Conservation (phyloP, 2,797 vertebrate genomes). For the Sphenopsis melanotis region DNA sequence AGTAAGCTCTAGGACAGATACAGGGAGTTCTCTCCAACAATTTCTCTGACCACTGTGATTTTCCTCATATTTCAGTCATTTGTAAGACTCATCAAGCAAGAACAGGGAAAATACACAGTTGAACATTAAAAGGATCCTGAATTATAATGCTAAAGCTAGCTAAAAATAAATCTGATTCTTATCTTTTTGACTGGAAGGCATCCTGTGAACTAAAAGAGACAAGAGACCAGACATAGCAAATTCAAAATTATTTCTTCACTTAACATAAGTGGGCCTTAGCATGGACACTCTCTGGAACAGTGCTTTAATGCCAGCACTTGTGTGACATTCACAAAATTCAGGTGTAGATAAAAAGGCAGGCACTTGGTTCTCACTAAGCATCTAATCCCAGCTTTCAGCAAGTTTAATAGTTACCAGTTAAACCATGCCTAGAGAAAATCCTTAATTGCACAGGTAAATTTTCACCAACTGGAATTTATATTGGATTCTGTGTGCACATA, state of each 20-base stretch:
- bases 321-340: neutral
- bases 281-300: neutral
- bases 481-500: neutral
- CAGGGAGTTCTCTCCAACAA: neutral
- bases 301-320: neutral
- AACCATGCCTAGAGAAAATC: neutral
- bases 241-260: neutral
- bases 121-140: neutral
- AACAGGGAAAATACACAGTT: neutral
- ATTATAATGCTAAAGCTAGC: neutral
- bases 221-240: neutral
- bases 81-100: neutral
- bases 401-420: neutral
- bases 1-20: neutral
- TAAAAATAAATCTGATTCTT: conserved; percentile 22
- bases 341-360: neutral
- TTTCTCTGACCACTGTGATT: neutral
- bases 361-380: neutral
- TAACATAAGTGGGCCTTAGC: neutral
- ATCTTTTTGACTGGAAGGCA: neutral
- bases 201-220: neutral
- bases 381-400: neutral
- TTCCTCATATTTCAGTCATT: neutral
- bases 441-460: neutral
- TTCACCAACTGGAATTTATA: neutral